Percentiles rank a stretch among this genome's conserved stretches.
Conservation (phyloP, 2,113 vertebrate genomes). For the Epinephelus cyanopodus region DNA sequence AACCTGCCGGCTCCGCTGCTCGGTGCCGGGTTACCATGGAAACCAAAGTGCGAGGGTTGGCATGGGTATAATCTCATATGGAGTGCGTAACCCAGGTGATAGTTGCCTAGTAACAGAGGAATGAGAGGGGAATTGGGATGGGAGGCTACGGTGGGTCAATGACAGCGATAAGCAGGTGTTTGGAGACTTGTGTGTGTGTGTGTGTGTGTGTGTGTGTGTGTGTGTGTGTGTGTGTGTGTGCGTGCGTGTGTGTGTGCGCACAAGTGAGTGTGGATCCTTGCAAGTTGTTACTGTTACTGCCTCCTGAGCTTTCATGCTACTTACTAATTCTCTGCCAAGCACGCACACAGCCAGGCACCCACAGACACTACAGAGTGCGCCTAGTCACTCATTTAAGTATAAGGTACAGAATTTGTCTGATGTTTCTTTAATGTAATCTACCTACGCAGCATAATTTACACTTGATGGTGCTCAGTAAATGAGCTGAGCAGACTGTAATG, state of each 20-base stretch:
- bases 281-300: background rate
- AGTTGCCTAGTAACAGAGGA: constrained; percentile 85
- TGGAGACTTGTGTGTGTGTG: constrained; percentile 14
- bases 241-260: background rate
- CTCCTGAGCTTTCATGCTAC: constrained; percentile 26
- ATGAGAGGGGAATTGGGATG: constrained; percentile 56
- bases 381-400: constrained; percentile 15
- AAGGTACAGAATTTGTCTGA: constrained; percentile 19
- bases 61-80: constrained; percentile 79
- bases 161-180: constrained; percentile 61
- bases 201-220: constrained; percentile 1
- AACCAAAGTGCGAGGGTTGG: constrained; percentile 79
- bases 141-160: constrained; percentile 62
- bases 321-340: constrained; percentile 22
- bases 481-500: constrained; percentile 6
- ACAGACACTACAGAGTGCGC: background rate
- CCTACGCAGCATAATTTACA: background rate
- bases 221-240: background rate
- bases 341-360: constrained; percentile 1
- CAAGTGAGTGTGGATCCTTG: background rate
- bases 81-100: constrained; percentile 83
- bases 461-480: constrained; percentile 1
- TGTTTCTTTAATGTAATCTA: constrained; percentile 19
- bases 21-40: constrained; percentile 72
- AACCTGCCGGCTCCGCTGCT: constrained; percentile 60